Evolutionary conservation across 1,140 invertebrate species (phyloP).

Genomic region (Caenorhabditis briggsae): DNA sequence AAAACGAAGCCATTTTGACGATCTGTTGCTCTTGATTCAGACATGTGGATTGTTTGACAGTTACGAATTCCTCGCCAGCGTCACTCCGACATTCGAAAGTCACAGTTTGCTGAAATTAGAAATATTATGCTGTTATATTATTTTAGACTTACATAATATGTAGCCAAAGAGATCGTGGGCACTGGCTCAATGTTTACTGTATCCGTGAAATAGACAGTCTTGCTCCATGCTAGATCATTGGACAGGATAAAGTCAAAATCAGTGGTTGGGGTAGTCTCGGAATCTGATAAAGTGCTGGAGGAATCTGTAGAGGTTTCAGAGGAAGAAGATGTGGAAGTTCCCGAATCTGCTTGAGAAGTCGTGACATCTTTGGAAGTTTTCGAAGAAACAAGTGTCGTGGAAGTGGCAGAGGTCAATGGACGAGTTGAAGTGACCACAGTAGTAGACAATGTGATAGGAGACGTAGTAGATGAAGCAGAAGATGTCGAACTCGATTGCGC

Average conservation of each 20-base stretch:
- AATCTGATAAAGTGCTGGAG: neutral
- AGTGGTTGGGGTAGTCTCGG: neutral
- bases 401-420: neutral
- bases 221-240: neutral
- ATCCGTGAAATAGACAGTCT: neutral
- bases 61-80: neutral
- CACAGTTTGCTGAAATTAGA: neutral
- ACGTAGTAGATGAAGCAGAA: neutral
- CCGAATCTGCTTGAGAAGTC: too few species aligned
- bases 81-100: slow-evolving; percentile 20
- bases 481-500: neutral
- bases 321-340: too few species aligned
- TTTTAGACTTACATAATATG: neutral
- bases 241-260: slow-evolving; percentile 3
- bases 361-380: too few species aligned
- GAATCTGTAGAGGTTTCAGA: too few species aligned
- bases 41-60: neutral
- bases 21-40: neutral
- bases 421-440: neutral
- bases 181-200: neutral
- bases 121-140: neutral
- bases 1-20: neutral
- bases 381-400: too few species aligned
- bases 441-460: neutral
- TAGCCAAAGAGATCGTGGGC: neutral